Base-by-base conservation (phyloP, 2,113 vertebrate genomes). In the Serinus canaria region DNA sequence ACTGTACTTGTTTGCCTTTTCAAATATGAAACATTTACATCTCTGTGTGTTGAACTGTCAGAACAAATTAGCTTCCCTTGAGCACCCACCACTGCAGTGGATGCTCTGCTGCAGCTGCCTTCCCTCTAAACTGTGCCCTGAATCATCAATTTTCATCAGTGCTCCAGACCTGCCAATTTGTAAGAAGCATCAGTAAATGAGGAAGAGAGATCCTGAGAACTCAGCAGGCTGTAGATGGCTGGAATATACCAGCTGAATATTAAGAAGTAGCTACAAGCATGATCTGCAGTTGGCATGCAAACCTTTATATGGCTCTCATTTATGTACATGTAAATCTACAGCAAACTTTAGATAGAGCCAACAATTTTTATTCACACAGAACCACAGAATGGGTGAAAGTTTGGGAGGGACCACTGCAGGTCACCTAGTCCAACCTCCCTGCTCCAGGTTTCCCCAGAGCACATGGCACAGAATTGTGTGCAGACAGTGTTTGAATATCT, bases 401-500 rank as follows among this genome's bases (percentile, higher is more conserved):
- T 4, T 49, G 35, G 41, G 19, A 90, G 41, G 47, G 41, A 62
- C 21, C 30, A 47, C 24, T 13, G 22, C 14, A 76, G 47, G 35
- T 62, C 70, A 69, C 8, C 31, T 27, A 47, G 47, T 22, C 21
- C 35, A 33, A 31, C 12, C 35, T 69, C 56, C 18, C 35, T 49
- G 17, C 22, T 37, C 41, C 41, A 76, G n/a, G 30, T 49, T 41
- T 62, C 55, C 41, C n/a, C 19, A 28, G 7, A 62, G 47, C 30
- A 27, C 15, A 13, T 11, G 25, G 25, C 24, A 47, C n/a, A 55
- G 55, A 27, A 46, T 1, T 55, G 55, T 11, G 9, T 31, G 13
- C 47, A 46, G 19, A 52, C 2, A 9, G 30, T 13, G 53, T 30
- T 22, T 0, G 0, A 62, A 4, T 23, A 69, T 19, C 41, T 47